Base-by-base conservation (phyloP, 2,797 vertebrate species). In the Enteromius thamalakanensis region DNA sequence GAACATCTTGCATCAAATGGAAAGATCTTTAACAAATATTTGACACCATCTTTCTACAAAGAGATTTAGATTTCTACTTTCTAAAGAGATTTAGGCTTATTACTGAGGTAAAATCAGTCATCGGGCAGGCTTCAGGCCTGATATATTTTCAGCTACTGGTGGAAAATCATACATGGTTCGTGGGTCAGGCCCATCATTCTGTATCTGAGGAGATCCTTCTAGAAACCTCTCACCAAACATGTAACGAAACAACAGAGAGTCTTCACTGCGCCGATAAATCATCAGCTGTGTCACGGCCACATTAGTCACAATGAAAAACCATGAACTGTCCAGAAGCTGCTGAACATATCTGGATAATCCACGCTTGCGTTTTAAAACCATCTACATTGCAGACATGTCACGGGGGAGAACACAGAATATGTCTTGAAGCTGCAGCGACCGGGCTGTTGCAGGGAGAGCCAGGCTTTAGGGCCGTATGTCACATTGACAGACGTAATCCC, bases 401-500 rank as follows among this genome's bases (percentile, higher is more conserved):
- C 32, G 29, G 62, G 9, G 29, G 69, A 70, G 26, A 72, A 60
- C 29, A 34, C 47, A 37, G 78, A 45, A 40, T 49, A 69, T 83
- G 71, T 70, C 60, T 45, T 80, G 62, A 76, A 82, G 55, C 79
- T 64, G 69, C 64, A 62, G 40, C 9, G n/a, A 23, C 77, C 23
- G 21, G 71, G 51, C 65, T 14, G 55, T 26, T 69, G 77, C 80
- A 60, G 58, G 1, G 64, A 65, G 72, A 86, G 83, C 40, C 42
- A 6, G 77, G 81, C 79, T 87, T 86, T 82, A 37, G 77, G 76
- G 74, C 71, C 34, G 76, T 87, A 88, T 75, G 86, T 88, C 86
- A 86, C 82, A 42, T 11, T 88, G 86, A 88, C 86, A 84, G 71
- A 49, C 32, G 19, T 84, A 87, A 86, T 87, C 86, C 82, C 83